Evolutionary conservation across 2,797 vertebrate species (phyloP).

Genomic region (Phylloscopus collybita): DNA sequence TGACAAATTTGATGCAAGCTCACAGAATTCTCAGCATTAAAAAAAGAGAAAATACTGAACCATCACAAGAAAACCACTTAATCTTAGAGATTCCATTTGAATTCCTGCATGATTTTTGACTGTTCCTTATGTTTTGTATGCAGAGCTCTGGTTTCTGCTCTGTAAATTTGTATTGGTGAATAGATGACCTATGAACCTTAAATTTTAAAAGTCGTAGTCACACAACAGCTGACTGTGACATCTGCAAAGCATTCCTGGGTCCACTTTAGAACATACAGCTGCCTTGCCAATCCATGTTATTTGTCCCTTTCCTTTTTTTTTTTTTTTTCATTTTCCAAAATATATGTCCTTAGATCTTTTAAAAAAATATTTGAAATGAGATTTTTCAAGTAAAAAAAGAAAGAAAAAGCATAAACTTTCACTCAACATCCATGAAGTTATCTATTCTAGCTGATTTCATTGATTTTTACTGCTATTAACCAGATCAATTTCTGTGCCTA

Average conservation of each 20-base stretch:
- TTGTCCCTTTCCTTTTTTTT: not conserved
- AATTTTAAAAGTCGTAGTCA: not conserved
- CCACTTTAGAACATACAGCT: not conserved
- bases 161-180: not conserved
- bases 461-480: not conserved
- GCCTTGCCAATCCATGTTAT: not conserved
- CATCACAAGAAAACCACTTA: not conserved
- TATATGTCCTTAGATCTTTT: rapidly evolving
- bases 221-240: not conserved
- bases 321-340: not conserved
- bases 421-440: not conserved
- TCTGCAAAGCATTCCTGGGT: not conserved
- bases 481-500: not conserved
- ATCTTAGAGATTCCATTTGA: not conserved
- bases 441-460: not conserved
- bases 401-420: not conserved
- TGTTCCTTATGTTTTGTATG: not conserved
- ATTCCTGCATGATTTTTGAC: not conserved
- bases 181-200: not conserved
- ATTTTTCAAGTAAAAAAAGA: not conserved
- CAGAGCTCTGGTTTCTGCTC: not conserved
- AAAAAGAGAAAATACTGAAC: not conserved
- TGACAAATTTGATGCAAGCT: not conserved
- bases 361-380: not conserved
- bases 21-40: not conserved